Conservation (phyloP, 2,113 vertebrate species). For the Neotragus pygmaeus region DNA sequence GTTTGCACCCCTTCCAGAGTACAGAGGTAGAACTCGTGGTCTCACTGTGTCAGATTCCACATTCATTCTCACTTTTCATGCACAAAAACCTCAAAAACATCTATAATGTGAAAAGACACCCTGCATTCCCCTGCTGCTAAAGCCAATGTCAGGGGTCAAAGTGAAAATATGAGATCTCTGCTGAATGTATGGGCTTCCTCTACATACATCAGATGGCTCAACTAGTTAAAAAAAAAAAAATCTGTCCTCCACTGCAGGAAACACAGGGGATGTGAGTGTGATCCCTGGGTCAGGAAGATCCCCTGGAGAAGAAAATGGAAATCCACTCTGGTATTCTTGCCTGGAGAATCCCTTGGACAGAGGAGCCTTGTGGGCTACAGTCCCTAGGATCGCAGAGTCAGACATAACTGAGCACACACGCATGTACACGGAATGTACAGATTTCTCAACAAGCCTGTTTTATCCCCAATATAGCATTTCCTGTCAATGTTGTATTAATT, state of each 20-base stretch:
- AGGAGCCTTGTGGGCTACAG: not conserved
- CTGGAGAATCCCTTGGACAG: not conserved
- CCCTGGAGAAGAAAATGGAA: not conserved
- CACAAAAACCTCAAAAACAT: not conserved
- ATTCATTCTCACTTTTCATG: not conserved
- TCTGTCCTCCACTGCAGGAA: not conserved
- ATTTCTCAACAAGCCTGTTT: not conserved
- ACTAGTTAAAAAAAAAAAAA: not conserved
- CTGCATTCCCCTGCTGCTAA: not conserved
- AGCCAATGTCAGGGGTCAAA: not conserved
- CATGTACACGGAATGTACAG: not conserved
- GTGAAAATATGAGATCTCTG: not conserved
- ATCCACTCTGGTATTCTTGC: not conserved
- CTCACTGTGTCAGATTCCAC: not conserved
- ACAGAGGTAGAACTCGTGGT: no score
- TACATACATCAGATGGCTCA: not conserved
- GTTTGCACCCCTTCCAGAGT: not conserved
- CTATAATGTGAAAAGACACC: not conserved
- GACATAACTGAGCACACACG: not conserved
- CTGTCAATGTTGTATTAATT: not conserved
- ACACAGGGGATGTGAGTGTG: not conserved
- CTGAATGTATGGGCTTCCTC: not conserved
- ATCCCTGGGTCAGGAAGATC: not conserved
- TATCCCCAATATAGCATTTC: not conserved
- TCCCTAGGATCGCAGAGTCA: not conserved